phyloP scores from a whole-genome alignment of 1,140 invertebrate species.

The Lepidostoma basale region DNA sequence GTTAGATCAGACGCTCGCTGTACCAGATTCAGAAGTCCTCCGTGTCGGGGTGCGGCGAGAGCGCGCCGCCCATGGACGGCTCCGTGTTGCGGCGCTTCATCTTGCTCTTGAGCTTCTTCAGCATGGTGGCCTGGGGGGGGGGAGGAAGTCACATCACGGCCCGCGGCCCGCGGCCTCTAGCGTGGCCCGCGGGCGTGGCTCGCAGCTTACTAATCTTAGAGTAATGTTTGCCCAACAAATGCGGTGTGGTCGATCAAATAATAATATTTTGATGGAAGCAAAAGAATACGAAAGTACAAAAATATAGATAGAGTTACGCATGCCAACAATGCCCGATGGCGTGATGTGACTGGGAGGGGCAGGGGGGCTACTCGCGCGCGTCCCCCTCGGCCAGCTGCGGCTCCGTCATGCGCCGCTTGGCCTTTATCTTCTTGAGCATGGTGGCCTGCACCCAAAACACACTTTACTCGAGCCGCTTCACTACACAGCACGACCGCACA shows the following conservation, averaged over 20 bases:
- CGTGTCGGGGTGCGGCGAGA: conserved; percentile 52
- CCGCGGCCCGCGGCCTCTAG: not conserved
- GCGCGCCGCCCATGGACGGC: conserved; percentile 82
- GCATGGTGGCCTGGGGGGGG: conserved; percentile 80
- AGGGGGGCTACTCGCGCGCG: conserved; percentile 47
- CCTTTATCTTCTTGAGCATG: conserved; percentile 95
- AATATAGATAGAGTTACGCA: conserved; percentile 45
- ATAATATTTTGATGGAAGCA: conserved; percentile 45
- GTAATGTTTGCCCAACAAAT: conserved; percentile 20
- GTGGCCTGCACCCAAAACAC: conserved; percentile 67
- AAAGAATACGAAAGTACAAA: conserved; percentile 45
- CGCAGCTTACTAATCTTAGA: no score
- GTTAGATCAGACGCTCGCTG: conserved; percentile 69
- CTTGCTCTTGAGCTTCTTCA: conserved; percentile 91
- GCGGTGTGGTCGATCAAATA: conserved; percentile 30
- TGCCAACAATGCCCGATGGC: conserved; percentile 46
- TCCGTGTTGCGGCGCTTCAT: conserved; percentile 93
- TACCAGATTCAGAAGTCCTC: conserved; percentile 67
- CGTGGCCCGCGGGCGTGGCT: no score
- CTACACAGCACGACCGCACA: no score
- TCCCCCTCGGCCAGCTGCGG: conserved; percentile 73
- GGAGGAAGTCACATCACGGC: conserved; percentile 47
- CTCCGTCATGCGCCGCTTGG: conserved; percentile 88
- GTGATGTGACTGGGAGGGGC: conserved; percentile 35
- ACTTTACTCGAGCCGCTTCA: no score